Evolutionary conservation across 92 coral and sea anemone species (phyloP).

Genomic region (Palythoa grandis): DNA sequence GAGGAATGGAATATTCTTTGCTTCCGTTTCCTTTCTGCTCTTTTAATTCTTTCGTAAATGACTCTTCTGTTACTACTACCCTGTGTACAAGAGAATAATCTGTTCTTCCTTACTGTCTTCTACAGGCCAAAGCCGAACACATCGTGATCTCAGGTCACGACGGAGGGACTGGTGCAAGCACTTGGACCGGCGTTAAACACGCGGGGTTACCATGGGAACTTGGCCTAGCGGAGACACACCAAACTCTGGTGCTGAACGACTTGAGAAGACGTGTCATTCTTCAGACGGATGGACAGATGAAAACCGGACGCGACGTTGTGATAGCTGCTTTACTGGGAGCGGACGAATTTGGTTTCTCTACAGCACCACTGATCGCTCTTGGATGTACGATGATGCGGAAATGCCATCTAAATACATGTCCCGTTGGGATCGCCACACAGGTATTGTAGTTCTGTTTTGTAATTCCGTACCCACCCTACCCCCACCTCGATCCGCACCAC

Average conservation of each 20-base stretch:
- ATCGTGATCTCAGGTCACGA: conserved; percentile 97
- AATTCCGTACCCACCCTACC: background rate
- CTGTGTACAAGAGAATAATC: too few species aligned
- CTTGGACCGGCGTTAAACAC: conserved; percentile 99
- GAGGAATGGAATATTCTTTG: too few species aligned
- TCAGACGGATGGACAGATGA: conserved; percentile 94
- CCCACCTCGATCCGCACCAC: too few species aligned
- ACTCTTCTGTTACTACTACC: too few species aligned
- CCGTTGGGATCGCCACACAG: conserved; percentile 99
- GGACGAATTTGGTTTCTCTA: conserved; percentile 95
- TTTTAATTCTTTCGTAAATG: too few species aligned
- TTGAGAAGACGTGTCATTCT: conserved; percentile 88
- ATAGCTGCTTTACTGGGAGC: conserved; percentile 93
- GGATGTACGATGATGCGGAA: conserved; percentile 99
- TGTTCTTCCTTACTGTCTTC: too few species aligned
- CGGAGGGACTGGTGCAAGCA: conserved; percentile 99
- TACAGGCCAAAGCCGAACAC: conserved; percentile 95
- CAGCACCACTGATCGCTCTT: conserved; percentile 94
- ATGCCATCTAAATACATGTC: conserved; percentile 96
- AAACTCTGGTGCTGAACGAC: conserved; percentile 90
- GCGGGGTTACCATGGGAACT: conserved; percentile 99
- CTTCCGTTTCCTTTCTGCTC: too few species aligned
- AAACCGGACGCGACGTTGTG: conserved; percentile 95
- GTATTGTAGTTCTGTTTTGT: conserved; percentile 36
- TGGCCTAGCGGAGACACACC: conserved; percentile 94